Conservation (phyloP, 2,888 invertebrate species). For the Synanthedon andrenaeformis region DNA sequence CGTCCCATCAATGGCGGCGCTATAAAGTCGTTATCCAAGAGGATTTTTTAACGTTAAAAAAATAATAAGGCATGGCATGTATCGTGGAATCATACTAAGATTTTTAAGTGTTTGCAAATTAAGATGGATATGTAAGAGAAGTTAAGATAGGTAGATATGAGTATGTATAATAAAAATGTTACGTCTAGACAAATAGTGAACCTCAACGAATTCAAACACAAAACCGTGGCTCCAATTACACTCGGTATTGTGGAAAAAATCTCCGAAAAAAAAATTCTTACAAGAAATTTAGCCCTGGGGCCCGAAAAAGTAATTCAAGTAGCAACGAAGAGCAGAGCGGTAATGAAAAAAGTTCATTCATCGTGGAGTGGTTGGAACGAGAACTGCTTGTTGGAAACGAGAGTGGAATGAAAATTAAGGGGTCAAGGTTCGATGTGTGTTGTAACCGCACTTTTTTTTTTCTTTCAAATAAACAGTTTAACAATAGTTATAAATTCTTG, state of each 20-base stretch:
- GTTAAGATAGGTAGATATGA: too few relatives aligned
- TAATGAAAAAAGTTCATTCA: constrained; percentile 8
- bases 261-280: background rate
- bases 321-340: constrained; percentile 14
- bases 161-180: too few relatives aligned
- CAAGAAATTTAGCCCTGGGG: constrained; percentile 4
- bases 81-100: too few relatives aligned
- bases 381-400: background rate
- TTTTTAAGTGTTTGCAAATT: too few relatives aligned
- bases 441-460: too few relatives aligned
- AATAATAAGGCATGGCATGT: too few relatives aligned
- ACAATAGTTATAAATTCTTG: too few relatives aligned
- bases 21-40: too few relatives aligned
- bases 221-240: background rate
- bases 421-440: background rate
- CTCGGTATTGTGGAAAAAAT: background rate
- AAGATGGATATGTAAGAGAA: too few relatives aligned
- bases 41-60: too few relatives aligned
- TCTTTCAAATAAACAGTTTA: too few relatives aligned
- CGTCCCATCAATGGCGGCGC: too few relatives aligned
- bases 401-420: background rate
- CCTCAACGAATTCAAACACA: background rate
- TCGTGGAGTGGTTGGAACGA: constrained; percentile 1
- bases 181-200: background rate
- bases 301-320: constrained; percentile 23